These are phyloP conservation scores for Oryzias celebensis DNA, from an alignment of 2,113 vertebrate species.

Conservation along the genomic window DNA sequence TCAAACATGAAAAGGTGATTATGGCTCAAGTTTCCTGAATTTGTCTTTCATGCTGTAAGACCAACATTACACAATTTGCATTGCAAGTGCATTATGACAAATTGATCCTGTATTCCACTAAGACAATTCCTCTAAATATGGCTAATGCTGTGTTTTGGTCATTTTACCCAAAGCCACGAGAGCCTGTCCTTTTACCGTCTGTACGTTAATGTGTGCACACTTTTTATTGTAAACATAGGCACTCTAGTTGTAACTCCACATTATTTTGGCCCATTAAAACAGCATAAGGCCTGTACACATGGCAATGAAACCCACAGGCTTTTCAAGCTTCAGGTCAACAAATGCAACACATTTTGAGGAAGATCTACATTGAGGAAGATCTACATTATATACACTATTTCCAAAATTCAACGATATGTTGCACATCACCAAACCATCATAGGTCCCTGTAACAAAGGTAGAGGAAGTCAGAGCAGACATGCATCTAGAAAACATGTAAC, in stretches of 20 bases:
- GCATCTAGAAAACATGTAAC: background rate
- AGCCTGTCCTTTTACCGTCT: constrained; percentile 1
- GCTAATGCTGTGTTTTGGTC: background rate
- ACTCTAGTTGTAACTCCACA: constrained; percentile 22
- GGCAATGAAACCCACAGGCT: background rate
- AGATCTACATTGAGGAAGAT: too few relatives aligned
- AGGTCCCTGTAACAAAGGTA: constrained; percentile 8
- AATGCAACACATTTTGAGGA: too few relatives aligned
- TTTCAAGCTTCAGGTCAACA: background rate
- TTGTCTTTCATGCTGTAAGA: constrained; percentile 9
- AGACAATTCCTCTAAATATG: background rate
- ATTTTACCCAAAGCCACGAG: too few relatives aligned
- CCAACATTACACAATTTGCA: constrained; percentile 16
- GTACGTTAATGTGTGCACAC: background rate
- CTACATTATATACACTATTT: background rate
- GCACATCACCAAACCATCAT: background rate
- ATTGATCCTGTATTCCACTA: background rate
- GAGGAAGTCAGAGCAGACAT: constrained; percentile 8
- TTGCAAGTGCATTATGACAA: constrained; percentile 24
- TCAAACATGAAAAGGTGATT: constrained; percentile 31
- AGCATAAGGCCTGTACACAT: constrained; percentile 18
- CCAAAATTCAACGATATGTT: constrained; percentile 2
- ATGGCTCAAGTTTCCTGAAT: constrained; percentile 63
- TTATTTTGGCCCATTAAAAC: background rate
- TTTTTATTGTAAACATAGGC: constrained; percentile 47